phyloP scores from a whole-genome alignment of 2,113 vertebrate species.

The Hydrolagus affinis region DNA sequence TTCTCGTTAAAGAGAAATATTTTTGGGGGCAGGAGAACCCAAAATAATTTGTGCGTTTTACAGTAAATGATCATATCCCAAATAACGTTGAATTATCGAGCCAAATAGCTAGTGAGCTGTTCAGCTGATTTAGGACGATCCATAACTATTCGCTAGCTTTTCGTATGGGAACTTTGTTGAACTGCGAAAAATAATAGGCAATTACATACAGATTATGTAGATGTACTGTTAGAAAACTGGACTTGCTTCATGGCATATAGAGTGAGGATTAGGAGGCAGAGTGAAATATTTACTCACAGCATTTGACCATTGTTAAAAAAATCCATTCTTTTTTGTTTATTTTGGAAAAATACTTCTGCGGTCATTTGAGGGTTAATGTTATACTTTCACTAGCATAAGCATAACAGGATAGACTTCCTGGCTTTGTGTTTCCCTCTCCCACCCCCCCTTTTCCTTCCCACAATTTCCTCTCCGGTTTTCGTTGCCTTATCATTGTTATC shows the following conservation, averaged over 20 bases:
- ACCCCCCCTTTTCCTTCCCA: neutral
- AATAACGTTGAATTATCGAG: slow-evolving; percentile 4
- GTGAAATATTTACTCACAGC: too few species aligned
- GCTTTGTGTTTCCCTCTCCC: neutral
- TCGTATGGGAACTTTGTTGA: neutral
- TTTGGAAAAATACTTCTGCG: neutral
- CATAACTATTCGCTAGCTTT: neutral
- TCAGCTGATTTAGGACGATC: neutral
- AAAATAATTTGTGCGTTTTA: neutral
- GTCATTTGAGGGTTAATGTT: too few species aligned
- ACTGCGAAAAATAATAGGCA: neutral
- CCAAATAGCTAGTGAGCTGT: neutral
- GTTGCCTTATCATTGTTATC: too few species aligned
- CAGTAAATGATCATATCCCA: slow-evolving; percentile 2
- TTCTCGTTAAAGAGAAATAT: neutral
- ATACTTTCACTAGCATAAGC: neutral
- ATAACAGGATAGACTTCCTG: neutral
- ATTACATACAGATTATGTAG: slow-evolving; percentile 12
- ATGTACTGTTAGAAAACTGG: neutral
- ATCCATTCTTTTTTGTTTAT: neutral
- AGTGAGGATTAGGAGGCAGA: too few species aligned
- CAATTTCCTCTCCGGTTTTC: neutral
- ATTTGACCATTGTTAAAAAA: too few species aligned
- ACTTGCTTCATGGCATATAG: neutral
- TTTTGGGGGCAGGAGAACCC: neutral